A percentile compares a stretch with the other conserved stretches of the same genome.
phyloP scores from a whole-genome alignment of 1,140 invertebrate species.

The Harlomillsia oculata region DNA sequence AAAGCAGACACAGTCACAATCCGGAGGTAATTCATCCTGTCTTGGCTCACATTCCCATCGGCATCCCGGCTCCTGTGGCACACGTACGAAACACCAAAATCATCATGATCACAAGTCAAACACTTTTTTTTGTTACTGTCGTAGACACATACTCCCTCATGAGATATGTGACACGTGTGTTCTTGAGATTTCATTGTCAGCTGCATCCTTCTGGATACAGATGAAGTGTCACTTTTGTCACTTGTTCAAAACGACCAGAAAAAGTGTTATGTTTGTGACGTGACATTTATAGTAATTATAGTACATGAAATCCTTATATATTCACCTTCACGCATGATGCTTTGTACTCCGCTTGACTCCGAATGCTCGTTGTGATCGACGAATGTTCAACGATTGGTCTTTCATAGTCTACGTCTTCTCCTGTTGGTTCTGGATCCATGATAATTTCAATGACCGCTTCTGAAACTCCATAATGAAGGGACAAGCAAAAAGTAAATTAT shows the following conservation, averaged over 20 bases:
- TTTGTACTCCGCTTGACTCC: conserved; percentile 34
- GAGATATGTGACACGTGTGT: too few species aligned
- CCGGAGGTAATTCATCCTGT: conserved; percentile 33
- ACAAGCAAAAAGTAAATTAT: too few species aligned
- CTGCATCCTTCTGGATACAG: too few species aligned
- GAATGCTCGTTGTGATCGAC: conserved; percentile 33
- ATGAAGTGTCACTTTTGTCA: too few species aligned
- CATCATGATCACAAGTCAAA: too few species aligned
- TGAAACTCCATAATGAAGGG: too few species aligned
- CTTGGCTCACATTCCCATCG: conserved; percentile 35
- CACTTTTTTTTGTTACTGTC: too few species aligned
- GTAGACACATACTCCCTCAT: too few species aligned
- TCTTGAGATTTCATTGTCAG: too few species aligned
- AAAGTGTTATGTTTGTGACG: too few species aligned
- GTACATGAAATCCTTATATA: background rate
- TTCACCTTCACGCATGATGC: conserved; percentile 34
- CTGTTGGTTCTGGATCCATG: conserved; percentile 28
- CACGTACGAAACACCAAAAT: too few species aligned
- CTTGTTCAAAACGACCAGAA: too few species aligned
- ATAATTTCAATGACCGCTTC: conserved; percentile 34
- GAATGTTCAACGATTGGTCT: conserved; percentile 32
- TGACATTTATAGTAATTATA: background rate
- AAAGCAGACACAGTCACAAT: conserved; percentile 35
- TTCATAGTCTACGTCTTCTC: conserved; percentile 27
- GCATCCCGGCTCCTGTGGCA: conserved; percentile 31